Evolutionary conservation across 2,797 vertebrate species (phyloP).

Genomic region (Pristis pectinata): DNA sequence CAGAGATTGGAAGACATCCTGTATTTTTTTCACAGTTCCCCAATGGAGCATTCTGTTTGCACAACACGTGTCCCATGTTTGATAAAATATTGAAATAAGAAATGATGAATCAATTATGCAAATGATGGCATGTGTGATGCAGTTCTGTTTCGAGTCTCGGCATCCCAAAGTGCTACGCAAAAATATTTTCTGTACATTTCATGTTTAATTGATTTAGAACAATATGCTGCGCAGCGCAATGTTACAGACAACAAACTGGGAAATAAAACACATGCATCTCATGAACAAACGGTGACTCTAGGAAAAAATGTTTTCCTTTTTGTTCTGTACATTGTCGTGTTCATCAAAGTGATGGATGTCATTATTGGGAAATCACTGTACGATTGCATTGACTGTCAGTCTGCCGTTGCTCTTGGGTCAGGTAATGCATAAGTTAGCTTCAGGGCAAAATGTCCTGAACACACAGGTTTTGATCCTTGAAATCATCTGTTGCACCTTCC

Average conservation of each 20-base stretch:
- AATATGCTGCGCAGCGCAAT: background rate
- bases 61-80: background rate
- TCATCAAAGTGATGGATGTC: constrained; percentile 11
- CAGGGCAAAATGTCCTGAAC: background rate
- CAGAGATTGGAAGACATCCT: background rate
- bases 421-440: background rate
- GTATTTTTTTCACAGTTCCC: background rate
- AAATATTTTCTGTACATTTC: background rate
- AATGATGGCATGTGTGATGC: background rate
- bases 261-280: background rate
- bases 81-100: constrained; percentile 28
- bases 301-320: background rate
- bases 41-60: constrained; percentile 24
- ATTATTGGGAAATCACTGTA: background rate
- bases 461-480: background rate
- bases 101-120: constrained; percentile 33
- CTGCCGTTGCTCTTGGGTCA: background rate
- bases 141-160: background rate
- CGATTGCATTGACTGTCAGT: background rate
- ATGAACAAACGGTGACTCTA: background rate
- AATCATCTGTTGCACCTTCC: background rate
- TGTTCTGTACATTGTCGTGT: background rate
- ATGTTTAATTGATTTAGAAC: constrained; percentile 24
- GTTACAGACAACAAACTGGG: background rate
- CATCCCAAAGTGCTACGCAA: background rate